These are phyloP conservation scores for Limnephilus marmoratus DNA, from an alignment of 2,888 invertebrate species.

Conservation along the genomic window DNA sequence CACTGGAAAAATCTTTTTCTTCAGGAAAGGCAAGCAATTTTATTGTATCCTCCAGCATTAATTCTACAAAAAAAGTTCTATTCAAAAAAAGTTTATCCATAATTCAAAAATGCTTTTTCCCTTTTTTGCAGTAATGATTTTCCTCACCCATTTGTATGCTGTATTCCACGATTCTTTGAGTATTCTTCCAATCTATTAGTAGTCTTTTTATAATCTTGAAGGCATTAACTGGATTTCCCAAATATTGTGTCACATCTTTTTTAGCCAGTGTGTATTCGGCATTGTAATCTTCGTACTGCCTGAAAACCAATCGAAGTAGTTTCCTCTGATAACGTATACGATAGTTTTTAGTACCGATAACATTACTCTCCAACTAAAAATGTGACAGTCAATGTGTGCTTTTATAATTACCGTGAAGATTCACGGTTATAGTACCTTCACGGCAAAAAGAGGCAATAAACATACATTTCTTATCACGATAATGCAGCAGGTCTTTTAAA, in stretches of 20 bases:
- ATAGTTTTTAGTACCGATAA: background rate
- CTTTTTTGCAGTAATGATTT: background rate
- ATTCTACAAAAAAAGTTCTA: background rate
- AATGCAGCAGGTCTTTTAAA: too few species aligned
- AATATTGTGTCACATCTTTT: conserved; percentile 27
- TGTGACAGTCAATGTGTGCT: too few species aligned
- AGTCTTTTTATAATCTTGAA: conserved; percentile 26
- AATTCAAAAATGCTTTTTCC: background rate
- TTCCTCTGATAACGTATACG: background rate
- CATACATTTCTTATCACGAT: too few species aligned
- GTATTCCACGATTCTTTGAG: background rate
- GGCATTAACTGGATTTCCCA: conserved; percentile 28
- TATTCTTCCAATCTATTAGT: conserved; percentile 4
- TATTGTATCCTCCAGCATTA: background rate
- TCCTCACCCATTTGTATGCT: background rate
- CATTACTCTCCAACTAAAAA: background rate
- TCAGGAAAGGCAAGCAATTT: background rate
- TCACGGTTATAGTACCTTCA: too few species aligned
- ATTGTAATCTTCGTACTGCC: conserved; percentile 8
- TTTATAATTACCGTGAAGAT: too few species aligned
- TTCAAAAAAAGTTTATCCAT: background rate
- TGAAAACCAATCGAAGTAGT: background rate
- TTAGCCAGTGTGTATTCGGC: background rate
- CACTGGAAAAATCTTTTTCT: conserved; percentile 16
- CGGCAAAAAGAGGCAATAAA: too few species aligned